phyloP scores from a whole-genome alignment of 1,140 invertebrate genomes.

The Drosophila sp. region DNA sequence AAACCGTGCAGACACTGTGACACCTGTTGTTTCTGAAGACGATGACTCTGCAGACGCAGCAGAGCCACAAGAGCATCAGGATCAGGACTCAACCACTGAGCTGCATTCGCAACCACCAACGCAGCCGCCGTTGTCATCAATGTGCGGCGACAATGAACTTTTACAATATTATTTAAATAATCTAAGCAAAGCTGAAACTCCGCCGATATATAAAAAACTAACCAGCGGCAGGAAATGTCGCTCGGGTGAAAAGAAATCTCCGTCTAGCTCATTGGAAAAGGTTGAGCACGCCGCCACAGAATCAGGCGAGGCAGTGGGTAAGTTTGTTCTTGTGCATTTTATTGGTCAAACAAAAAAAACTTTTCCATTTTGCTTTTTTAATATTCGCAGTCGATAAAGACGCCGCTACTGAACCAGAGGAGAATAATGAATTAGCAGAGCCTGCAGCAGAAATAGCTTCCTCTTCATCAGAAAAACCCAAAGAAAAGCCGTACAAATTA shows the following conservation, averaged over 20 bases:
- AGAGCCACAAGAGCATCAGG: slow-evolving; percentile 18
- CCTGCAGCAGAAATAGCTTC: background rate
- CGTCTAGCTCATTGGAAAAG: slow-evolving; percentile 25
- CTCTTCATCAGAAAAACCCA: slow-evolving; percentile 20
- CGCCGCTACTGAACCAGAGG: slow-evolving; percentile 11
- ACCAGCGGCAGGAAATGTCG: slow-evolving; percentile 41
- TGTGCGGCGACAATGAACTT: slow-evolving; percentile 35
- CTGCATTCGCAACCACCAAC: background rate
- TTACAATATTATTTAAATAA: slow-evolving; percentile 63
- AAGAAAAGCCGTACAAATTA: slow-evolving; percentile 24
- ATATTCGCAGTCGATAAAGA: slow-evolving; percentile 47
- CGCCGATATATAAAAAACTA: slow-evolving; percentile 58
- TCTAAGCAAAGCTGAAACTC: slow-evolving; percentile 60
- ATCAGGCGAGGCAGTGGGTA: slow-evolving; percentile 47
- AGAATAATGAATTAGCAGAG: slow-evolving; percentile 11
- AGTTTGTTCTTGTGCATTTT: slow-evolving; percentile 42
- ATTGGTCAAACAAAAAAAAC: background rate
- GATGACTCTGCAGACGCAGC: slow-evolving; percentile 36
- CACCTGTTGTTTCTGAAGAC: slow-evolving; percentile 77
- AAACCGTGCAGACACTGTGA: slow-evolving; percentile 77
- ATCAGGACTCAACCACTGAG: background rate
- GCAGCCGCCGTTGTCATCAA: slow-evolving; percentile 14
- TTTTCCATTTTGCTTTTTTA: slow-evolving; percentile 14
- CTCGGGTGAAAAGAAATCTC: slow-evolving; percentile 54
- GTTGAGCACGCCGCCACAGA: slow-evolving; percentile 41